Conservation (phyloP, 2,888 invertebrate genomes). For the Cheilosia soror region DNA sequence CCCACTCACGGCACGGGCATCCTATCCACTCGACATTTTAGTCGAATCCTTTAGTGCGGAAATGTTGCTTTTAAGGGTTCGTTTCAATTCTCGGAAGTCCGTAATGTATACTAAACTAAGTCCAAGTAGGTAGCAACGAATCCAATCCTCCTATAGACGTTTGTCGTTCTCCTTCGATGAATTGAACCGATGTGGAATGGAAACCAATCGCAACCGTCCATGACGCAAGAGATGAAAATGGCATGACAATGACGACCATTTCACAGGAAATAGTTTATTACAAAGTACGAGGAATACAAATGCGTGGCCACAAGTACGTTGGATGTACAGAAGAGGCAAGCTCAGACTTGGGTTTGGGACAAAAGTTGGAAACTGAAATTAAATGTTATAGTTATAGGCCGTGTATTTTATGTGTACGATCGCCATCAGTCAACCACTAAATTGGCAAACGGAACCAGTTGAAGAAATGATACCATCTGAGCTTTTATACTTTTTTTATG, state of each 20-base stretch:
- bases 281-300: conserved; percentile 31
- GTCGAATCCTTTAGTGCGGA: conserved; percentile 53
- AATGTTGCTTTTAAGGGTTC: conserved; percentile 58
- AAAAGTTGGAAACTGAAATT: conserved; percentile 5
- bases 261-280: conserved; percentile 39
- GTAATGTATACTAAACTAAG: background rate
- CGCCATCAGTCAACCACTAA: conserved; percentile 39
- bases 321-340: background rate
- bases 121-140: background rate
- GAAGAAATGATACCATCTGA: conserved; percentile 9
- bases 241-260: conserved; percentile 46
- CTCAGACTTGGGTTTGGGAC: background rate
- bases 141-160: background rate
- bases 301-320: background rate
- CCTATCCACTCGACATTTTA: conserved; percentile 35
- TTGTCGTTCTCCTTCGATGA: background rate
- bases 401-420: conserved; percentile 5
- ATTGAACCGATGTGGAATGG: conserved; percentile 24
- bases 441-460: conserved; percentile 28
- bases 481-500: conserved; percentile 18
- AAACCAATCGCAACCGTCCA: conserved; percentile 27
- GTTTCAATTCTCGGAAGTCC: conserved; percentile 29
- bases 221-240: conserved; percentile 43
- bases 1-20: background rate
- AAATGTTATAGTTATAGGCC: conserved; percentile 15